Evolutionary conservation across 2,888 invertebrate species (phyloP), one percentile per base, ranked within the genome.

Genomic region (Graphium colonna): DNA sequence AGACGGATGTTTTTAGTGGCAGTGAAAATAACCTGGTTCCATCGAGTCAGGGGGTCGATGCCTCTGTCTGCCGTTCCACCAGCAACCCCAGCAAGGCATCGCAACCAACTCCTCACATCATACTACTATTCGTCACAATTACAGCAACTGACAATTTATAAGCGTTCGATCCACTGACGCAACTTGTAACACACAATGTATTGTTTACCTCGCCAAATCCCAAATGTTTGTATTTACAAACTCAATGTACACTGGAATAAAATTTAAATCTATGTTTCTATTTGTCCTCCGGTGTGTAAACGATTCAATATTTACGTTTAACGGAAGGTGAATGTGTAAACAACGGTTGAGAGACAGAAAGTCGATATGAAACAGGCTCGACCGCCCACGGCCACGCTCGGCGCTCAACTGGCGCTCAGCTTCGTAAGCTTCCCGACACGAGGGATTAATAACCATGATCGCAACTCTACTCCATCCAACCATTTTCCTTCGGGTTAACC

Each of bases 61-160:
- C 64, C 89, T 73, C 73, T 86, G 88, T 66, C 86, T 79, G 64
- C 89, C 87, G 52, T 80, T 87, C 87, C 89, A 88, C 89, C 89
- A 89, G 67, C 89, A 89, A 8, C 88, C 88, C 71, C 89, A 89
- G 66, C 89, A 89, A 60, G 88, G 83, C 89, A 89, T 88, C 67
- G 61, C 55, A 60, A 40, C 21, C 17, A 31, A 54, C 53, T 56
- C 51, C 39, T 63, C 60, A 47, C 56, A 62, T 55, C 31, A 12
- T 54, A 60, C 33, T 16, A 7, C 9, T n/a, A n/a, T n/a, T 10
- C 33, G 15, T 39, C 42, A 41, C 31, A 15, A 1, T 7, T 36
- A 28, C 13, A 31, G 10, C 3, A 38, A 7, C 7, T 9, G 38
- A 48, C 15, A 21, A 12, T 8, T 33, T 21, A 33, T 5, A 26